A percentile compares a stretch with the other conserved stretches of the same genome.
phyloP scores from a whole-genome alignment of 2,888 invertebrate genomes.

The Phyto melanocephala region DNA sequence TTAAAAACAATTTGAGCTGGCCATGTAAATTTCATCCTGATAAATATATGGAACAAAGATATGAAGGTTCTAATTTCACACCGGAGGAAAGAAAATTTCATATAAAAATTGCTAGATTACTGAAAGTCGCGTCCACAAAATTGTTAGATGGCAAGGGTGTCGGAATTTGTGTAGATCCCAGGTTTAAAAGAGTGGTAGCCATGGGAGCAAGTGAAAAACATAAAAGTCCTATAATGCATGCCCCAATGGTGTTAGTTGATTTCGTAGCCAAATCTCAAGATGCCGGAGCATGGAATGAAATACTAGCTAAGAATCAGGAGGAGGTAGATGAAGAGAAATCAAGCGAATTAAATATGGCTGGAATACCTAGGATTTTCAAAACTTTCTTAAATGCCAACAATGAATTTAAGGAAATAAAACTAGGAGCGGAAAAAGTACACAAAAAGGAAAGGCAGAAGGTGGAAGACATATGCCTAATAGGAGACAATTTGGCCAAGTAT shows the following conservation, averaged over 20 bases:
- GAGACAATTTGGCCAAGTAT: slow-evolving; percentile 76
- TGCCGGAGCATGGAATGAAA: slow-evolving; percentile 84
- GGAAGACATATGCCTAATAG: neutral
- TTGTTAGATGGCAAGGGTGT: slow-evolving; percentile 75
- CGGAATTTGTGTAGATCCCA: slow-evolving; percentile 88
- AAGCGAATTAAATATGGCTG: slow-evolving; percentile 72
- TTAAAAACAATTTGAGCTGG: slow-evolving; percentile 83
- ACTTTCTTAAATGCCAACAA: slow-evolving; percentile 72
- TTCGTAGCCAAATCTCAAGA: slow-evolving; percentile 90
- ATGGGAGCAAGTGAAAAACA: slow-evolving; percentile 80
- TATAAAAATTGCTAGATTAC: slow-evolving; percentile 81
- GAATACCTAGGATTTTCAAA: slow-evolving; percentile 79
- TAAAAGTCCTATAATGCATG: slow-evolving; percentile 88
- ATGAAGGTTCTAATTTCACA: slow-evolving; percentile 83
- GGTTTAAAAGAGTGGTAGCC: slow-evolving; percentile 83
- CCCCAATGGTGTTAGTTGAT: slow-evolving; percentile 91
- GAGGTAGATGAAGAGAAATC: slow-evolving; percentile 69
- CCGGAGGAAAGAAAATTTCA: slow-evolving; percentile 81
- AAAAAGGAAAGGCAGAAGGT: slow-evolving; percentile 40
- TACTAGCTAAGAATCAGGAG: slow-evolving; percentile 39
- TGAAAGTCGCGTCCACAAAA: slow-evolving; percentile 68
- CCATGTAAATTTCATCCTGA: slow-evolving; percentile 92
- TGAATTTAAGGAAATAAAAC: slow-evolving; percentile 73
- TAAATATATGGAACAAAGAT: slow-evolving; percentile 84
- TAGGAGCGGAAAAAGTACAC: slow-evolving; percentile 79